These are phyloP conservation scores for Ormia ochracea DNA, from an alignment of 2,888 invertebrate genomes.

Conservation along the genomic window DNA sequence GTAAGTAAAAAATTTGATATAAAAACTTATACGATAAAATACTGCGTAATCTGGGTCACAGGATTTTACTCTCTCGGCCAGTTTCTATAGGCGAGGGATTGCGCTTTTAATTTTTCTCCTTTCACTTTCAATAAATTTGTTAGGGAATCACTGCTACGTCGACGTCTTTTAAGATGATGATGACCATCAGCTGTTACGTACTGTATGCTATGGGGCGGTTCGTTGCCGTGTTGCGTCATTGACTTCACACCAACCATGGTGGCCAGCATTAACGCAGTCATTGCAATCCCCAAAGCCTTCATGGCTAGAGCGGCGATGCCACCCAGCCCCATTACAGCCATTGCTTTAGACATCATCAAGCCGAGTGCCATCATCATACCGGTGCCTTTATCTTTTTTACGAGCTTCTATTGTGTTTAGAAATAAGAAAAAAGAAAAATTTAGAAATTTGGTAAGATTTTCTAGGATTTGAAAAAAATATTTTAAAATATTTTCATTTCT, in stretches of 20 bases:
- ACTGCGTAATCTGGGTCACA: not conserved
- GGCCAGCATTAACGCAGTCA: constrained; percentile 85
- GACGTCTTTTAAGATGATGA: constrained; percentile 69
- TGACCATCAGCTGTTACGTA: constrained; percentile 77
- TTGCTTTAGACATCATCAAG: constrained; percentile 86
- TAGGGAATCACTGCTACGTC: constrained; percentile 55
- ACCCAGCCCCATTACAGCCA: constrained; percentile 86
- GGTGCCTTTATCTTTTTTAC: constrained; percentile 81
- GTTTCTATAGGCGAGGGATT: constrained; percentile 78
- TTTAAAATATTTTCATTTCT: too few species aligned
- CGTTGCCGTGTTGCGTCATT: constrained; percentile 79
- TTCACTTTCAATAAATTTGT: not conserved
- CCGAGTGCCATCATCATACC: constrained; percentile 80
- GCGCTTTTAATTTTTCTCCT: constrained; percentile 48
- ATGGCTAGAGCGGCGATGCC: constrained; percentile 86
- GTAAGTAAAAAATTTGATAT: not conserved
- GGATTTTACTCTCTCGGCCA: constrained; percentile 73
- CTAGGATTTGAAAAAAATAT: too few species aligned
- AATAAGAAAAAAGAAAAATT: too few species aligned
- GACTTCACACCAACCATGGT: constrained; percentile 86
- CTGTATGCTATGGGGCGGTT: constrained; percentile 77
- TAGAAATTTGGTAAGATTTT: too few species aligned
- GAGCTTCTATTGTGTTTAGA: constrained; percentile 77
- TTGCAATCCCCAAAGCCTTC: constrained; percentile 85
- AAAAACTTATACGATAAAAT: not conserved